Evolutionary conservation across 2,797 vertebrate species (phyloP), one percentile per base, ranked within the genome.

Genomic region (Echeneis naucrates): DNA sequence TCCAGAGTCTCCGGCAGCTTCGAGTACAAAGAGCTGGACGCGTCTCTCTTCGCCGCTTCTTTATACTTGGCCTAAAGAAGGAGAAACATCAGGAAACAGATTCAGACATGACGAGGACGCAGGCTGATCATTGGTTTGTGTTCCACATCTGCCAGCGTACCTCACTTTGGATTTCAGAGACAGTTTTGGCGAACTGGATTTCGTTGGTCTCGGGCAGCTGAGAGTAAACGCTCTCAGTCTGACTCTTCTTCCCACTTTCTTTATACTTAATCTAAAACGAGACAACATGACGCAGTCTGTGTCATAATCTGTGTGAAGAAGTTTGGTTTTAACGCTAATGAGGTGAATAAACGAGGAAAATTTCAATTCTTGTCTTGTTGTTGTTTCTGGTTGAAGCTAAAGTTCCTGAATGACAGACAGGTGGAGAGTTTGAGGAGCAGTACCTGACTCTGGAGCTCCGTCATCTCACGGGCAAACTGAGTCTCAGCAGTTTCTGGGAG

Each of bases 1-100:
- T 98, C 95, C 69, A 95, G 93, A 17, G 97, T 98, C 69, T 95
- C 93, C 0, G 96, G 95, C 89, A 98, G 95, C 87, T 87, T 94
- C 0, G 95, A 94, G 90, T 96, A 98, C 47, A 98, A 88, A 51
- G 87, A 90, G 51, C 92, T 93, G 68, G 92, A 90, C 53, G 90
- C 92, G 9, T 91, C 90, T 33, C 91, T 94, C 83, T 90, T 96
- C 44, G 88, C 89, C 2, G 80, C 90, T 37, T 95, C 95, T 90
- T 94, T 98, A 59, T 98, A 98, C 72, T 96, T 96, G 45, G 80
- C 85, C 97, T 98, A 2, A 0, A 64, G 70, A 7, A 57, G 0
- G 11, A 47, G 2, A 58, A 9, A 44, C 42, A 44, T 8, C 3
- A 44, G 42, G 42, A 40, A 16, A 5, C 37, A 1, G 8, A 32